Conservation (phyloP, 2,888 invertebrate species). For the Tineola bisselliella region DNA sequence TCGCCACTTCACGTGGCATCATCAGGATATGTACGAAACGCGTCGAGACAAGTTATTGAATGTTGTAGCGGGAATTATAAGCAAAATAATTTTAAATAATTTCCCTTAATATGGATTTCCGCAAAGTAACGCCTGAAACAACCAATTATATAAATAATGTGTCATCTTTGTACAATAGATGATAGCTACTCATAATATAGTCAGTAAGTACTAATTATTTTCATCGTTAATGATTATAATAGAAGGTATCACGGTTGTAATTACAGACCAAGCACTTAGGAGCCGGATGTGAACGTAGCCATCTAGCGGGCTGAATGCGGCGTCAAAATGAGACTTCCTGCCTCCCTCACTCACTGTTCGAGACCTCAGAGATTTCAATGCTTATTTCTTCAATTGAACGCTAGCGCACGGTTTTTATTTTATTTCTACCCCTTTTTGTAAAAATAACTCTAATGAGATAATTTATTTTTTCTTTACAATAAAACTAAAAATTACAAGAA, state of each 20-base stretch:
- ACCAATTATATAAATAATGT: too few relatives aligned
- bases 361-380: not conserved
- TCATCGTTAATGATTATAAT: not conserved
- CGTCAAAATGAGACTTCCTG: not conserved
- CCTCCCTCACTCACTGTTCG: not conserved
- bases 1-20: too few relatives aligned
- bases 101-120: too few relatives aligned
- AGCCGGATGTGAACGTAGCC: not conserved
- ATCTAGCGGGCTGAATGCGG: not conserved
- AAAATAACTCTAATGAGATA: not conserved
- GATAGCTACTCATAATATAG: too few relatives aligned
- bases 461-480: not conserved
- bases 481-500: too few relatives aligned
- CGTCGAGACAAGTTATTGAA: too few relatives aligned
- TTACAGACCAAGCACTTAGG: not conserved
- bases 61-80: too few relatives aligned
- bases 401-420: not conserved
- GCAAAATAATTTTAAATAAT: too few relatives aligned
- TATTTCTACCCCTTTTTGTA: not conserved
- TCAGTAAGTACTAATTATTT: too few relatives aligned
- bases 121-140: too few relatives aligned
- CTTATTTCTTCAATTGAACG: not conserved
- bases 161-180: too few relatives aligned
- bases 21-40: too few relatives aligned
- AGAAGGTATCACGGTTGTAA: not conserved